Evolutionary conservation across 1,140 invertebrate genomes (phyloP).

Genomic region (Arctopsyche grandis): DNA sequence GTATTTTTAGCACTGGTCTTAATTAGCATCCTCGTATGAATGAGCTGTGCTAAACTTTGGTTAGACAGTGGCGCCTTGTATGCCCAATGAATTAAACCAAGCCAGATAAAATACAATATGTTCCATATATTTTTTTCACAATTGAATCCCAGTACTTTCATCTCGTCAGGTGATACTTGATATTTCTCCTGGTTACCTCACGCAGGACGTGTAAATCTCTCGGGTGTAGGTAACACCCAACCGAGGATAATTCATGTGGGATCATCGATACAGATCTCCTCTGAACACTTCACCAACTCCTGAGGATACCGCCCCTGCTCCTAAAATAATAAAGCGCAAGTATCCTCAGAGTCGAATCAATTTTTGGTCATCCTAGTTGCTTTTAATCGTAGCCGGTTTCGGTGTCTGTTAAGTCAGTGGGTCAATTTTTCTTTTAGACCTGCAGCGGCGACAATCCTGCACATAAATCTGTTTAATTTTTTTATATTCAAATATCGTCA

Average conservation of each 20-base stretch:
- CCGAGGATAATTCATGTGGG: neutral
- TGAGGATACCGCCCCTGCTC: neutral
- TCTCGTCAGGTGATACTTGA: neutral
- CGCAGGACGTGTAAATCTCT: conserved; percentile 6
- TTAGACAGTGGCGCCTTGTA: conserved; percentile 14
- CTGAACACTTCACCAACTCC: neutral
- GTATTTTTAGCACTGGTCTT: conserved; percentile 15
- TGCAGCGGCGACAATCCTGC: conserved; percentile 6
- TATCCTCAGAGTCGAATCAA: neutral
- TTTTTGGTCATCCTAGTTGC: neutral
- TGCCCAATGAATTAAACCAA: neutral
- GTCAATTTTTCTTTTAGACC: conserved; percentile 35
- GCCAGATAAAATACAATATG: neutral
- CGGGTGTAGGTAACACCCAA: neutral
- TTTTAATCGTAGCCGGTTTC: conserved; percentile 10
- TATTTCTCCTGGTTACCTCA: neutral
- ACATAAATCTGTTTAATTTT: conserved; percentile 42
- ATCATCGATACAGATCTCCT: neutral
- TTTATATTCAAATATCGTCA: conserved; percentile 27
- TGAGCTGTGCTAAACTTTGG: neutral
- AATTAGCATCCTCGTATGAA: neutral
- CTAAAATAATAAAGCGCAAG: neutral
- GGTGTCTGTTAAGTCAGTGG: conserved; percentile 24
- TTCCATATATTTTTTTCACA: neutral
- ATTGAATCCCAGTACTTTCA: neutral